Conservation (phyloP, 35 echinoderm and acorn worm species). For the Nesometra sesokonis region DNA sequence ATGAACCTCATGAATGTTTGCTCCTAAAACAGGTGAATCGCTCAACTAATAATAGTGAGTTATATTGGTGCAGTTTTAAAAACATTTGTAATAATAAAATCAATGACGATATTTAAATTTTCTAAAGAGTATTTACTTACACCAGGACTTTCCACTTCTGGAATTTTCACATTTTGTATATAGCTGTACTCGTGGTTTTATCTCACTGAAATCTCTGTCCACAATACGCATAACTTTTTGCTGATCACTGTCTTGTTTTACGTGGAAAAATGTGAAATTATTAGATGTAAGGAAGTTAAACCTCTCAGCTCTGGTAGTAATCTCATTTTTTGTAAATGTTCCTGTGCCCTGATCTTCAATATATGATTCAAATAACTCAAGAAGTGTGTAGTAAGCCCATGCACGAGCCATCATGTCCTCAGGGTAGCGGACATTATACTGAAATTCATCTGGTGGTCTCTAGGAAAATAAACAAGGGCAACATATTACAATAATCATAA, state of each 20-base stretch:
- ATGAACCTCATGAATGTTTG: no score
- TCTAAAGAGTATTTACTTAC: not conserved
- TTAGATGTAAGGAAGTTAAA: not conserved
- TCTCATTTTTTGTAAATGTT: not conserved
- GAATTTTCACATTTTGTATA: not conserved
- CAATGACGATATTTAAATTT: no score
- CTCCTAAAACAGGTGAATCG: no score
- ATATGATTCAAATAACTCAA: not conserved
- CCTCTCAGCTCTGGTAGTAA: not conserved
- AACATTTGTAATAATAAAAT: no score
- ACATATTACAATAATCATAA: no score
- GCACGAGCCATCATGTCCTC: conserved; percentile 46
- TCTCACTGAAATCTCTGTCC: not conserved
- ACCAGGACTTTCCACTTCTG: not conserved
- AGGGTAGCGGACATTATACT: conserved; percentile 1
- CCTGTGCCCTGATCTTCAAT: not conserved
- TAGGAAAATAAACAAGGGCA: not conserved
- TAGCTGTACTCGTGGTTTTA: not conserved
- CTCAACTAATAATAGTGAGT: no score
- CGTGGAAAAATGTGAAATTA: not conserved
- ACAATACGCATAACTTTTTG: not conserved
- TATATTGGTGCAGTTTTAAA: no score
- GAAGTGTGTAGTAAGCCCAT: conserved; percentile 66
- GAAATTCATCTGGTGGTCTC: not conserved
- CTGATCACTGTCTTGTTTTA: not conserved